These are phyloP conservation scores for Urechis unicinctus DNA, from an alignment of 2,888 invertebrate species.

Conservation along the genomic window DNA sequence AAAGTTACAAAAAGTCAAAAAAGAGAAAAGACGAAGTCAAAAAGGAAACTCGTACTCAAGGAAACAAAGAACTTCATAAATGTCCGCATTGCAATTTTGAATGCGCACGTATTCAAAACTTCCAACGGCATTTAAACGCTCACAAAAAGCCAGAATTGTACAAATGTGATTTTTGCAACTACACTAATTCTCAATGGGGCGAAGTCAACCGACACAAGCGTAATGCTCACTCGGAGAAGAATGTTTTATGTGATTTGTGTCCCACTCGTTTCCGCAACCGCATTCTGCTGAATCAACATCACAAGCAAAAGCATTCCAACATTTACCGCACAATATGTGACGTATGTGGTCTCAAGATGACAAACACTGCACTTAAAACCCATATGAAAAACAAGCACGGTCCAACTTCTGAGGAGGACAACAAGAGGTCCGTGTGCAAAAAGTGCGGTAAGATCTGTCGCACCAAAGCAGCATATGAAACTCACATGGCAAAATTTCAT, in stretches of 20 bases:
- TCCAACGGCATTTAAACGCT: constrained; percentile 5
- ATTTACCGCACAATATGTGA: constrained; percentile 1
- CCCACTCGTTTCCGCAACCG: background rate
- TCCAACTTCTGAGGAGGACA: background rate
- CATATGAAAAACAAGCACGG: background rate
- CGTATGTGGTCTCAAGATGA: constrained; percentile 1
- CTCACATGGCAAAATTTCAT: constrained; percentile 4
- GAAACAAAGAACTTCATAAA: too few species aligned
- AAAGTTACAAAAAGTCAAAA: too few species aligned
- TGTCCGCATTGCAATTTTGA: constrained; percentile 8
- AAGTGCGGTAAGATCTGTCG: constrained; percentile 2
- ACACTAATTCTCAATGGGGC: background rate
- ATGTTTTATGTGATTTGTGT: constrained; percentile 1
- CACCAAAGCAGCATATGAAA: background rate
- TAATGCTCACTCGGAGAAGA: constrained; percentile 8
- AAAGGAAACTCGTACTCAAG: too few species aligned
- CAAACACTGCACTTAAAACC: background rate
- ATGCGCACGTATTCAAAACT: constrained; percentile 6
- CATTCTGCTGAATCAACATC: constrained; percentile 5
- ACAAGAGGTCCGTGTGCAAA: constrained; percentile 2
- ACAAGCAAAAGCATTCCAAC: constrained; percentile 4
- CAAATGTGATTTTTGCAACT: constrained; percentile 2
- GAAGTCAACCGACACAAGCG: constrained; percentile 6
- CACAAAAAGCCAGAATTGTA: constrained; percentile 4
- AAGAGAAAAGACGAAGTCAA: too few species aligned